Percentiles rank a stretch among this genome's conserved stretches.
Evolutionary conservation across 2,888 invertebrate genomes (phyloP).

Genomic region (Tolmerus cingulatus): DNA sequence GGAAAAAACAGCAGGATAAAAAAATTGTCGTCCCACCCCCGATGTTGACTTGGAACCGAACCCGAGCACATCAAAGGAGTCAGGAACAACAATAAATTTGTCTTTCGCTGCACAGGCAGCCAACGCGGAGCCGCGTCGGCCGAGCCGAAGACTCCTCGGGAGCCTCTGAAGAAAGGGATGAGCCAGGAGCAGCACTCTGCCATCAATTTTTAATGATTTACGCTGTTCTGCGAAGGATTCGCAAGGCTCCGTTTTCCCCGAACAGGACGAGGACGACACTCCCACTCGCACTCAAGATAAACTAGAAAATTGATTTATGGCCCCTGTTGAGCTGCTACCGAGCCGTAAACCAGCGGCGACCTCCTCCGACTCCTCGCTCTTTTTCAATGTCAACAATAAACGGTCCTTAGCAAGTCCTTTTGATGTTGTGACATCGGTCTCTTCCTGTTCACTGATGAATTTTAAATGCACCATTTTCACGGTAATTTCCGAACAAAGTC

Average conservation of each 20-base stretch:
- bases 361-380: conserved; percentile 2
- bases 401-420: conserved; percentile 34
- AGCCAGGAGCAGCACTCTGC: neutral
- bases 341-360: neutral
- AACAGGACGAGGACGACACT: neutral
- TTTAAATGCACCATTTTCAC: conserved; percentile 36
- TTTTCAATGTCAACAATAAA: conserved; percentile 24
- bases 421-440: conserved; percentile 34
- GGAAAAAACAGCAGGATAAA: neutral
- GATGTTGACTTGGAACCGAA: neutral
- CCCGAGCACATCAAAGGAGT: neutral
- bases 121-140: neutral
- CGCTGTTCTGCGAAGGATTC: conserved; percentile 33
- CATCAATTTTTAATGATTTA: conserved; percentile 44
- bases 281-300: conserved; percentile 7
- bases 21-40: neutral
- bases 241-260: neutral
- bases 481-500: conserved; percentile 31
- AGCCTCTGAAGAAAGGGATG: neutral
- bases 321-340: neutral
- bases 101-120: conserved; percentile 6
- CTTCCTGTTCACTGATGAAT: conserved; percentile 33
- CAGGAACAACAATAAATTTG: conserved; percentile 39
- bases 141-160: neutral
- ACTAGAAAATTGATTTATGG: conserved; percentile 42